A percentile compares a stretch with the other conserved stretches of the same genome.
Evolutionary conservation across 2,113 vertebrate species (phyloP).

Genomic region (Sciurus niger): DNA sequence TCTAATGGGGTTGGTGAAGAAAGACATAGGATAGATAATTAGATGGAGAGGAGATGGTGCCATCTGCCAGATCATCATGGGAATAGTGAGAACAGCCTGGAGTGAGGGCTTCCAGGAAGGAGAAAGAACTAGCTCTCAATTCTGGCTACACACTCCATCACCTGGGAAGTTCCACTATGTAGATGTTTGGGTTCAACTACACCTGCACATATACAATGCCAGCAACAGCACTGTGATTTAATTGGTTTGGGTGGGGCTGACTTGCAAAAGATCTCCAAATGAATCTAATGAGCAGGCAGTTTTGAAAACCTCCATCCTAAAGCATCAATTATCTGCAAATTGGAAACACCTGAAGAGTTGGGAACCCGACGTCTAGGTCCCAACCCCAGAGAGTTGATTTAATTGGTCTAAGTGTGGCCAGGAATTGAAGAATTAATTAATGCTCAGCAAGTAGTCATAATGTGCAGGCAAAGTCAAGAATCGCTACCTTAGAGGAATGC

Average conservation of each 20-base stretch:
- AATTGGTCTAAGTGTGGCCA: background rate
- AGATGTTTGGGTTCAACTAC: background rate
- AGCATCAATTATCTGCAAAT: background rate
- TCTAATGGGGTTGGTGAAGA: background rate
- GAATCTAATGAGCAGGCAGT: background rate
- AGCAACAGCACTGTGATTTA: background rate
- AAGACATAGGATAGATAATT: background rate
- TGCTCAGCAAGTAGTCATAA: background rate
- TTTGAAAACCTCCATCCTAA: background rate
- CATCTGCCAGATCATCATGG: background rate
- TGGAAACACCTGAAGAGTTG: slow-evolving; percentile 11
- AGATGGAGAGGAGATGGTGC: background rate
- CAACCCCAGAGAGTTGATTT: background rate
- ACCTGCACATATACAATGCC: no score
- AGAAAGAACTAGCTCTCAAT: background rate
- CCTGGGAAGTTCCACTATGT: background rate
- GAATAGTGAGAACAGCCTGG: accelerated
- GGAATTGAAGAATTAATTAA: background rate
- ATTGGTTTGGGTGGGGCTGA: background rate
- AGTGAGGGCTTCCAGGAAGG: background rate
- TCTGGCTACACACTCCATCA: background rate
- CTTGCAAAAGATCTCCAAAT: background rate
- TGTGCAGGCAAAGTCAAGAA: background rate
- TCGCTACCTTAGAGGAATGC: background rate
- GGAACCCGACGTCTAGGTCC: no score